These are phyloP conservation scores for Papilio aristodemus DNA, from an alignment of 1,140 invertebrate species.

Conservation along the genomic window DNA sequence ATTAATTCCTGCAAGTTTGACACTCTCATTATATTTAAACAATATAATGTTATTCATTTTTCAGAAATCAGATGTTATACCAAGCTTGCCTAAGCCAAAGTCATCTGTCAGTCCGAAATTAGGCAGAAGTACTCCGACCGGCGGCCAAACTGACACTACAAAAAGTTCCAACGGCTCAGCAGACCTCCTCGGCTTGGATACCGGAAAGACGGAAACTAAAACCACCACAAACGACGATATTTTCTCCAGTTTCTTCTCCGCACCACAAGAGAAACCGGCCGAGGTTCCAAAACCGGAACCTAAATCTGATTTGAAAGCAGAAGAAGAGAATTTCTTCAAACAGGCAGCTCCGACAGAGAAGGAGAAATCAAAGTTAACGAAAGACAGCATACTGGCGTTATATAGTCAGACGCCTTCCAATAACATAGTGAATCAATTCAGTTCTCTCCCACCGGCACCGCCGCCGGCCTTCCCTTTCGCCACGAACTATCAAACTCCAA, in stretches of 20 bases:
- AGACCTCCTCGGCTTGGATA: conserved; percentile 78
- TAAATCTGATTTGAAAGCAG: conserved; percentile 83
- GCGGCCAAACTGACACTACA: conserved; percentile 53
- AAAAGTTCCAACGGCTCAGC: conserved; percentile 71
- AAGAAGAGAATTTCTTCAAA: conserved; percentile 95
- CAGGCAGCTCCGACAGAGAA: conserved; percentile 88
- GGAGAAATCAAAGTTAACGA: conserved; percentile 91
- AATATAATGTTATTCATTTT: conserved; percentile 38
- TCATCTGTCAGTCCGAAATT: conserved; percentile 87
- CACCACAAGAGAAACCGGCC: conserved; percentile 79
- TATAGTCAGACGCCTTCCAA: conserved; percentile 85
- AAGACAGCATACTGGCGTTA: conserved; percentile 95
- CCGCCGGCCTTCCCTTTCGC: conserved; percentile 38
- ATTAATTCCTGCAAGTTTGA: no score
- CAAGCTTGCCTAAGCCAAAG: conserved; percentile 76
- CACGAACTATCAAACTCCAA: conserved; percentile 40
- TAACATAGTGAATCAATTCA: conserved; percentile 67
- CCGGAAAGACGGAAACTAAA: conserved; percentile 70
- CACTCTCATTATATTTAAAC: no score
- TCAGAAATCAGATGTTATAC: conserved; percentile 77
- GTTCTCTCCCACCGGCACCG: conserved; percentile 46
- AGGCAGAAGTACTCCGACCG: conserved; percentile 81
- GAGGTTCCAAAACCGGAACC: conserved; percentile 57
- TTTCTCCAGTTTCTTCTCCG: conserved; percentile 89
- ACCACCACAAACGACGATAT: conserved; percentile 84